phyloP scores from a whole-genome alignment of 2,113 vertebrate species.

The Laterallus jamaicensis region DNA sequence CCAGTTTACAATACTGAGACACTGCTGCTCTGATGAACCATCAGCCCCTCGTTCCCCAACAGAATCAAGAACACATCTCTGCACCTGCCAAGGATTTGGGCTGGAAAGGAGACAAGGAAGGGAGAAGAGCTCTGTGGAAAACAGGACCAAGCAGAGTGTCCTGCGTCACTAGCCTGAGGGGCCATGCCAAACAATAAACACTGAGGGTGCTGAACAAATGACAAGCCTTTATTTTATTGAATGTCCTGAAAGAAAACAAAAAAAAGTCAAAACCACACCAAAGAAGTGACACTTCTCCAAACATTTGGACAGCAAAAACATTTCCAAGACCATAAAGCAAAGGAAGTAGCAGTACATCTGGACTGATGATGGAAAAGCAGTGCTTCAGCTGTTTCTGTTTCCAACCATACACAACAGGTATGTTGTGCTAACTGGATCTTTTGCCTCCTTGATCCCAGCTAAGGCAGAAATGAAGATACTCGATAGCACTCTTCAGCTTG shows the following conservation, averaged over 20 bases:
- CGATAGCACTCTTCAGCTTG: not conserved
- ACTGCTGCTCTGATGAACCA: not conserved
- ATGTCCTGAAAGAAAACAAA: not conserved
- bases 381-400: not conserved
- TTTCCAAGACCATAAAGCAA: not conserved
- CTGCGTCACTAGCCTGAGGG: accelerated
- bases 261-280: not conserved
- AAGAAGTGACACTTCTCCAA: not conserved
- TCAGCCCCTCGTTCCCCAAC: accelerated
- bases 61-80: not conserved
- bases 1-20: not conserved
- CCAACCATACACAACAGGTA: not conserved
- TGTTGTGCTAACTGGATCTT: not conserved
- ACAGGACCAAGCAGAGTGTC: not conserved
- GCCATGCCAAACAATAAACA: not conserved
- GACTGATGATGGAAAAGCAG: not conserved
- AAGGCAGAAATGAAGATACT: not conserved
- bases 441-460: not conserved
- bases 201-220: not conserved
- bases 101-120: not conserved
- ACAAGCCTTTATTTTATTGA: slow-evolving; percentile 29
- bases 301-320: not conserved
- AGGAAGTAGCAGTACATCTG: not conserved
- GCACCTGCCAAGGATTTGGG: not conserved
- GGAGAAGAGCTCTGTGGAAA: not conserved